Base-by-base conservation (phyloP, 2,113 vertebrate species). In the Pantherophis guttatus region DNA sequence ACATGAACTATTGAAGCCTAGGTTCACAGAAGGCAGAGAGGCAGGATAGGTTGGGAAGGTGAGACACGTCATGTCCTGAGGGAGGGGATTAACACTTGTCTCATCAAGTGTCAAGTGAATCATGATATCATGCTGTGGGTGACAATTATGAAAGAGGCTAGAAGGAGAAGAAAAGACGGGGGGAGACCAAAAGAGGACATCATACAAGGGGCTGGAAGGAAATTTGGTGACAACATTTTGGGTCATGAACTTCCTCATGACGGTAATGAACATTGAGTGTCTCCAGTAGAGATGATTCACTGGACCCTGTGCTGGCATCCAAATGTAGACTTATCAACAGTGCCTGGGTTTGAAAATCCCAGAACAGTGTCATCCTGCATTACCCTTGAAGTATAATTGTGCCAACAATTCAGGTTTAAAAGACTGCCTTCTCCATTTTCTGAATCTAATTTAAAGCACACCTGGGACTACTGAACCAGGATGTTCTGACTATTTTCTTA, bases 141-240 rank as follows among this genome's bases (percentile, higher is more conserved):
- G 95, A 94, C 88, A 95, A 91, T 2, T 94, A 91, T 94, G 93
- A 62, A 95, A 94, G 92, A 93, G 90, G 93, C 39, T 58, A n/a
- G 89, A 29, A 62, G 87, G 89, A 44, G 0, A 9, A 57, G 81
- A 54, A 26, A 33, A 86, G 33, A 75, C 75, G 0, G n/a, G 91
- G 57, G 57, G 21, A 87, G 65, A 50, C 87, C 90, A 93, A 48
- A 26, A 91, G 57, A 88, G 50, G 0, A 50, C 26, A 26, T 89
- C 17, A 81, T 92, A 39, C 29, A 81, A 62, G 33, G 91, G 92
- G 91, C 94, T 97, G 94, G 93, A 85, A 95, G 94, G 91, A 65
- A 94, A 58, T 92, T 70, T 6, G 11, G 24, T 59, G 48, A 50
- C 52, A 54, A 86, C 92, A 70, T 95, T 95, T 94, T 95, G 94